Percentiles rank a stretch among this genome's conserved stretches.
These are phyloP conservation scores for Phthorimaea operculella DNA, from an alignment of 1,140 invertebrate genomes.

Conservation along the genomic window DNA sequence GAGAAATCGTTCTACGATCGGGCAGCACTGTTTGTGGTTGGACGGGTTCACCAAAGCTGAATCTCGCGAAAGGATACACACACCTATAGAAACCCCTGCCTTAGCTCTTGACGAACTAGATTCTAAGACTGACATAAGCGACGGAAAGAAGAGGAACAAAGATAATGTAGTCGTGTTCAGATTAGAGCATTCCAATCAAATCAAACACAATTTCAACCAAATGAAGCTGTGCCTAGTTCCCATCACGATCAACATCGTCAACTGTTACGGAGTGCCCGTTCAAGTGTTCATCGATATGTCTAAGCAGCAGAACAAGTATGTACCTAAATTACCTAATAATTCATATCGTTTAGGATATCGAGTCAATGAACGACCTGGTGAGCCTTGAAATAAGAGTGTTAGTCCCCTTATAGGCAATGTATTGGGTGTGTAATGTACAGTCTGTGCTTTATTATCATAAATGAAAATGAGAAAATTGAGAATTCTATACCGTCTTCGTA, in stretches of 20 bases:
- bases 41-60: slow-evolving; percentile 53
- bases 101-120: slow-evolving; percentile 38
- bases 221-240: slow-evolving; percentile 67
- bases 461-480: too few relatives aligned
- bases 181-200: slow-evolving; percentile 61
- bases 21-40: slow-evolving; percentile 66
- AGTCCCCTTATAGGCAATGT: too few relatives aligned
- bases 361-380: too few relatives aligned
- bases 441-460: too few relatives aligned
- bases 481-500: too few relatives aligned
- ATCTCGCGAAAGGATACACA: slow-evolving; percentile 28
- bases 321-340: neutral
- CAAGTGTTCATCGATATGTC: slow-evolving; percentile 59
- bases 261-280: slow-evolving; percentile 57
- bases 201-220: slow-evolving; percentile 66
- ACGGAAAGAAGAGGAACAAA: slow-evolving; percentile 35
- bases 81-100: slow-evolving; percentile 16
- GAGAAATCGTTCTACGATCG: slow-evolving; percentile 49
- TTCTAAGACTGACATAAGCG: slow-evolving; percentile 26
- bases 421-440: too few relatives aligned
- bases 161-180: slow-evolving; percentile 63
- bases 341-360: too few relatives aligned
- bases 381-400: too few relatives aligned
- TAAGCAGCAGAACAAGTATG: slow-evolving; percentile 50
- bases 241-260: slow-evolving; percentile 65